Percentiles rank a stretch among this genome's conserved stretches.
Conservation (phyloP, 2,888 invertebrate genomes). For the Lymantria monacha region DNA sequence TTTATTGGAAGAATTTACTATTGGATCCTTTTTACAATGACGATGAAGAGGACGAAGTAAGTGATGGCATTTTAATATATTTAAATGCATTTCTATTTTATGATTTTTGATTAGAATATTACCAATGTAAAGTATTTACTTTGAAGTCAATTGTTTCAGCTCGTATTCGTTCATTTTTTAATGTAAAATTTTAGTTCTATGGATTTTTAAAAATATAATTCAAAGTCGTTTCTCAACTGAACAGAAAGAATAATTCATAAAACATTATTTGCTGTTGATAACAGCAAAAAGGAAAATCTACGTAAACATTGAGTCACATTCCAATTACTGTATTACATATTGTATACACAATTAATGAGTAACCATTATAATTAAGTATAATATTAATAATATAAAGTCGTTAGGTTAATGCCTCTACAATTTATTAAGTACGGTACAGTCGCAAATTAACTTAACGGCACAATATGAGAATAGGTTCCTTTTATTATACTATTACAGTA, state of each 20-base stretch:
- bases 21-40: constrained; percentile 76
- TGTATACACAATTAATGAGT: constrained; percentile 8
- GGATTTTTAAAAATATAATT: background rate
- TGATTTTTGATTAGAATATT: no score
- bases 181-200: no score
- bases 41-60: constrained; percentile 80
- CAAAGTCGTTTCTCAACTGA: background rate
- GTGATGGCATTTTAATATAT: constrained; percentile 31
- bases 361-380: background rate
- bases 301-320: constrained; percentile 25
- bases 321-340: constrained; percentile 20
- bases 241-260: background rate
- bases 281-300: constrained; percentile 1
- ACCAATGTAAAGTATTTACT: no score
- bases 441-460: background rate
- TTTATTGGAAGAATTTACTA: constrained; percentile 78
- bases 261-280: background rate
- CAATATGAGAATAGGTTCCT: background rate
- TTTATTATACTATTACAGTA: no score
- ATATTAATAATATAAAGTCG: background rate
- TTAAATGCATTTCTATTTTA: no score
- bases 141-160: no score
- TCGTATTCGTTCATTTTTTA: no score
- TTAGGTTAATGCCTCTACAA: background rate
- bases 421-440: background rate